Percentiles rank a stretch among this genome's conserved stretches.
Evolutionary conservation across 2,113 vertebrate species (phyloP).

Genomic region (Columba livia): DNA sequence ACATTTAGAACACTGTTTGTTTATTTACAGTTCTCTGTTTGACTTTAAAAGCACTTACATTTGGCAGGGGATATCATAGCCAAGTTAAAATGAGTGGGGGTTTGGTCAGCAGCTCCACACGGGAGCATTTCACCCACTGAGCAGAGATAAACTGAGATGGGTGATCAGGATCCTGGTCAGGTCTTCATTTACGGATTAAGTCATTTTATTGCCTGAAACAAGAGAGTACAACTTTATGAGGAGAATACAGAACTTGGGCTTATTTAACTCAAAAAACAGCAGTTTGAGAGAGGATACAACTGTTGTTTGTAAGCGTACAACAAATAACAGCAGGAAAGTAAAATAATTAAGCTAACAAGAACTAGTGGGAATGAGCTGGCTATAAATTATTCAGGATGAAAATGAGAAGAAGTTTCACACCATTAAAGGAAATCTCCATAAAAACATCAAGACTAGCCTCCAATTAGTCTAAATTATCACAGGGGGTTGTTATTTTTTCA

Average conservation of each 20-base stretch:
- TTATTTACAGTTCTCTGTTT: not conserved
- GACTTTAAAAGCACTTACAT: not conserved
- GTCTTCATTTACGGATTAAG: not conserved
- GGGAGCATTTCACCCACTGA: not conserved
- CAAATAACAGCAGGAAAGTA: not conserved
- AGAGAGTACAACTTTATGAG: not conserved
- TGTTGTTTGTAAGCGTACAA: not conserved
- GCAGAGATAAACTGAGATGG: not conserved
- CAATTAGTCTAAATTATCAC: not conserved
- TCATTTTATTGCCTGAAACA: not conserved
- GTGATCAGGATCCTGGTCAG: rapidly evolving
- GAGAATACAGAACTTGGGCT: not conserved
- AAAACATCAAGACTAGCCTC: not conserved
- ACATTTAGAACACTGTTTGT: not conserved
- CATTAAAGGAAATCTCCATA: not conserved
- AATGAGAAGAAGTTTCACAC: not conserved
- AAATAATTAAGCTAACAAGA: constrained; percentile 26
- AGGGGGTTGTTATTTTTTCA: not conserved
- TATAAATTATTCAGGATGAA: constrained; percentile 44
- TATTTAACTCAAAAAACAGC: not conserved
- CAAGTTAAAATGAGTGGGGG: not conserved
- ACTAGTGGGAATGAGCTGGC: not conserved
- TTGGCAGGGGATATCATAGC: not conserved
- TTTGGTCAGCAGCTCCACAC: not conserved
- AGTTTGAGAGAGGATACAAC: not conserved